Evolutionary conservation across 2,888 invertebrate genomes (phyloP), one percentile per base, ranked within the genome.

Genomic region (Hyppa rectilinea): DNA sequence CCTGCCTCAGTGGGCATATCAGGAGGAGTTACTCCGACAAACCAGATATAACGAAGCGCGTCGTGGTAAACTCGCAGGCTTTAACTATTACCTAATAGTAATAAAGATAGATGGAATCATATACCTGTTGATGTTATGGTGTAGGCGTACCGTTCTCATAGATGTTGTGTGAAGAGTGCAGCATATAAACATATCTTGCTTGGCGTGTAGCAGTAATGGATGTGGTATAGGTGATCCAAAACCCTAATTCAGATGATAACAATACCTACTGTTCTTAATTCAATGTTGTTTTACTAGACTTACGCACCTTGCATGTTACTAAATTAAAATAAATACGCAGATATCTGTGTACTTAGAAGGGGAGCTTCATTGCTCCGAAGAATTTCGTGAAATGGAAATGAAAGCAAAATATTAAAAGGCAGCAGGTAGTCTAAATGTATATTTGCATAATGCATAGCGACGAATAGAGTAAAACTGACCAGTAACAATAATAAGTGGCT

Each of bases 11-110:
- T 61, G 72, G 81, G 58, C 71, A 76, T 17, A 66, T 68, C 31
- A 80, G 31, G 47, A 77, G 94, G 71, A 84, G 63, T 40, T 91
- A 84, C 71, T 88, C 93, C 14, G 94, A 95, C 6, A 92, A 91
- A 76, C 70, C 87, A 34, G 92, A 92, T 69, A 72, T 85, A 0
- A 85, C 91, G 9, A 93, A 92, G 70, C 89, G 91, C 77, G 75
- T 90, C 52, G 87, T 85, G 84, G 93, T 94, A 74, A 87, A 87
- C 65, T 59, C 73, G 20, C 79, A 75, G 79, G 56, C 62, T 43
- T 7, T 34, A 34, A 31, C 12, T 34, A 12, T 26, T 34, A 31
- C 12, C 3, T 14, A 12, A 7, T n/a, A 26, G 12, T 26, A 55
- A 14, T 34, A 29, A 17, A 50, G n/a, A n/a, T 58, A 17, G 5